Evolutionary conservation across 2,797 vertebrate genomes (phyloP).

Genomic region (Leptoclinus maculatus): DNA sequence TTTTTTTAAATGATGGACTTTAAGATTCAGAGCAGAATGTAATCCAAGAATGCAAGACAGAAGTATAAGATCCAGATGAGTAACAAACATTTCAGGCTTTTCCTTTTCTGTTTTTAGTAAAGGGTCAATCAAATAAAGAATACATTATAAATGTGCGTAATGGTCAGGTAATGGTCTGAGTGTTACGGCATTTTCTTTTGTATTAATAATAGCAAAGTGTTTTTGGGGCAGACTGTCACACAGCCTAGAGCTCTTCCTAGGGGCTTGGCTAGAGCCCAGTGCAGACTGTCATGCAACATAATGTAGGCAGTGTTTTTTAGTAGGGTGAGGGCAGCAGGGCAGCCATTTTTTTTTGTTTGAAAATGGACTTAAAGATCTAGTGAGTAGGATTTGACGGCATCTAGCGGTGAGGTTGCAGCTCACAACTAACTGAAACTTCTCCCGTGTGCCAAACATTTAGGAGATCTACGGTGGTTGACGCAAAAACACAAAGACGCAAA

Average conservation of each 20-base stretch:
- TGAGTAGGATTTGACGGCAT: not conserved
- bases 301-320: constrained; percentile 50
- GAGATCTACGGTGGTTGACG: not conserved
- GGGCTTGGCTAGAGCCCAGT: constrained; percentile 47
- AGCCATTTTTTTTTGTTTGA: constrained; percentile 10
- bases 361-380: constrained; percentile 14
- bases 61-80: not conserved
- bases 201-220: constrained; percentile 8
- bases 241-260: constrained; percentile 56
- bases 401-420: not conserved
- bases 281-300: constrained; percentile 41
- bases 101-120: not conserved
- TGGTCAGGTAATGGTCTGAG: not conserved
- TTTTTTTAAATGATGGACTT: not conserved
- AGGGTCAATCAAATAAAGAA: not conserved
- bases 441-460: not conserved
- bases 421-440: not conserved
- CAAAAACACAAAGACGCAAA: not conserved
- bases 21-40: constrained; percentile 2
- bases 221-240: constrained; percentile 20
- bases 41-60: not conserved
- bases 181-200: constrained; percentile 13
- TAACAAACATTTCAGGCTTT: not conserved
- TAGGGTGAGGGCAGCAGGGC: constrained; percentile 42
- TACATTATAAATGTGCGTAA: not conserved